Base-by-base conservation (phyloP, 2,888 invertebrate species). In the Zygaena filipendulae region DNA sequence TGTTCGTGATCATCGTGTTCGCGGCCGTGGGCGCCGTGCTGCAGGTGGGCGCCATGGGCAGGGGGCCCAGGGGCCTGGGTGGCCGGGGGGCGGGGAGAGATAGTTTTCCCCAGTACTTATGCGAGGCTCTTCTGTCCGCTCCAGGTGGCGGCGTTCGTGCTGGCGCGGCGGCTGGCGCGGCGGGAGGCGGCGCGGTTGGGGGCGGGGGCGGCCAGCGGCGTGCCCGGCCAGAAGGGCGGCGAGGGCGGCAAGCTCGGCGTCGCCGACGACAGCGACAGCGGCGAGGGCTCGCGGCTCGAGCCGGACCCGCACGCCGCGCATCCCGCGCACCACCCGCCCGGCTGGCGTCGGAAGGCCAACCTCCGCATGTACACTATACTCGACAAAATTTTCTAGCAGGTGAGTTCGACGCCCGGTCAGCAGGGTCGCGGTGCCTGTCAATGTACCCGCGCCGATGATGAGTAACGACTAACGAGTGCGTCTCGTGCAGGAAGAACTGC, bases 321-420 rank as follows among this genome's bases (percentile, higher is more conserved):
- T 27, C 29, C 34, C 20, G n/a, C n/a, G n/a, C n/a, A n/a, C n/a
- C 45, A 39, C 39, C 55, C 62, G 39, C 63, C 62, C 44, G 69
- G 67, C 47, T 71, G 72, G 71, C 59, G 71, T 42, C 70, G 62
- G 56, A 61, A 61, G 42, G 75, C 75, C 45, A 75, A 77, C 53
- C 59, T 75, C 36, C 59, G 72, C 49, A 77, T 77, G 77, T 77
- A 77, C 59, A 75, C 77, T 28, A 75, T 77, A 30, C 63, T 77
- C 30, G 77, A 77, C 61, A 77, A 77, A 45, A 75, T 77, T 70
- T 77, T 77, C 74, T 77, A 77, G 72, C 77, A 75, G 75, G 75
- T 72, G 18, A 5, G n/a, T n/a, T n/a, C n/a, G n/a, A n/a, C n/a
- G n/a, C n/a, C n/a, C n/a, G n/a, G n/a, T n/a, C n/a, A n/a, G n/a